Percentiles rank a stretch among this genome's conserved stretches.
phyloP scores from a whole-genome alignment of 2,888 invertebrate genomes.

The Erebia palarica region DNA sequence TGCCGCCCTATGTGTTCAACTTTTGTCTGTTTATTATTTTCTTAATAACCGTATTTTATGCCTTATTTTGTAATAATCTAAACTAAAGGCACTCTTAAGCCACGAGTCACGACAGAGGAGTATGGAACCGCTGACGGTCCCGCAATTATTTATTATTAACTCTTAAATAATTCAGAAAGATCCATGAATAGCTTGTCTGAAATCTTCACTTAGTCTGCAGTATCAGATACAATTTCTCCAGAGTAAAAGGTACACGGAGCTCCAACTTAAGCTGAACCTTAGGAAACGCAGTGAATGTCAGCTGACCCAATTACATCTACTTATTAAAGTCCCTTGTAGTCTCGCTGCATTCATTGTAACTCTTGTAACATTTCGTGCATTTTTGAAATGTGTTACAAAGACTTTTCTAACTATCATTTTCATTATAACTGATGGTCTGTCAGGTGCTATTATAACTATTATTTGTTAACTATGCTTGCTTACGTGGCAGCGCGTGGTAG shows the following conservation, averaged over 20 bases:
- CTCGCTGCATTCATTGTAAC: conserved; percentile 6
- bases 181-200: too few species aligned
- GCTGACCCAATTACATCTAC: conserved; percentile 9
- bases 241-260: not conserved
- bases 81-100: too few species aligned
- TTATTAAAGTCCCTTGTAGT: conserved; percentile 9
- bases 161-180: too few species aligned
- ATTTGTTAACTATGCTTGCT: too few species aligned
- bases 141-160: too few species aligned
- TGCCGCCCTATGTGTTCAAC: too few species aligned
- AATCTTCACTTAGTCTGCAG: not conserved
- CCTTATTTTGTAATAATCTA: too few species aligned
- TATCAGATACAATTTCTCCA: not conserved
- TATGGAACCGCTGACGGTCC: too few species aligned
- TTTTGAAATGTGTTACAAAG: not conserved
- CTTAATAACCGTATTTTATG: too few species aligned
- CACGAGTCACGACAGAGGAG: too few species aligned
- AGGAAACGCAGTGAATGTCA: conserved; percentile 1
- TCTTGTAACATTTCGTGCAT: not conserved
- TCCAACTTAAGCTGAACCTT: not conserved
- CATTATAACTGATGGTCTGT: not conserved
- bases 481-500: too few species aligned
- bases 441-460: not conserved
- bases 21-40: too few species aligned
- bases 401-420: not conserved